Base-by-base conservation (phyloP, 2,888 invertebrate genomes). In the Cetonia aurata region DNA sequence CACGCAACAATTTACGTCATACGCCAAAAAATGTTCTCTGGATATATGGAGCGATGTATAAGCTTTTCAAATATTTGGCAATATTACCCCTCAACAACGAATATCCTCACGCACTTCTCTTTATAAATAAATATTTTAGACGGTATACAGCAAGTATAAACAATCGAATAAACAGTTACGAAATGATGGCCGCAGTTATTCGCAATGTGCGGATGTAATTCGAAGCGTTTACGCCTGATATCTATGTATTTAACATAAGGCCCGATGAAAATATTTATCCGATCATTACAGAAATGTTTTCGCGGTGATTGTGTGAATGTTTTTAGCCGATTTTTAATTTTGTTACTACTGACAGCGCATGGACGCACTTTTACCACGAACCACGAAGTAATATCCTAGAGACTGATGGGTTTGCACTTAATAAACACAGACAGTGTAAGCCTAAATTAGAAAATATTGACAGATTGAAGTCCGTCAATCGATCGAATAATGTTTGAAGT, bases 131-230 rank as follows among this genome's bases (percentile, higher is more conserved):
- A 65, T 41, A 65, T 41, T n/a, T 12, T 19, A 52, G 17, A 37
- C 15, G 17, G 50, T 41, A 15, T 65, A 50, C 31, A 46, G 12
- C 37, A 65, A 65, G 19, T 15, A 65, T 65, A 62, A 50, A 62
- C 62, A 65, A 15, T 65, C 37, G 37, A 50, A 37, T 65, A 37
- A n/a, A 41, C 50, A 65, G 50, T 65, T 52, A 65, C 50, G 62
- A 65, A 65, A 50, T 50, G n/a, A 60, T 31, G 25, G 46, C 25
- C 60, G 25, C 60, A 46, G 31, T 60, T 60, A 65, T 65, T 65
- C 37, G 62, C 52, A 65, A 52, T 50, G 50, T 65, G 62, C 19
- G 33, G 19, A 65, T 50, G 62, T 65, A 65, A 65, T 65, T 52
- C 50, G 15, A 65, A 3, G 37, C 8, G 10, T 50, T 60, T 17